Base-by-base conservation (phyloP, 2,888 invertebrate genomes). In the Halocaridina rubra region DNA sequence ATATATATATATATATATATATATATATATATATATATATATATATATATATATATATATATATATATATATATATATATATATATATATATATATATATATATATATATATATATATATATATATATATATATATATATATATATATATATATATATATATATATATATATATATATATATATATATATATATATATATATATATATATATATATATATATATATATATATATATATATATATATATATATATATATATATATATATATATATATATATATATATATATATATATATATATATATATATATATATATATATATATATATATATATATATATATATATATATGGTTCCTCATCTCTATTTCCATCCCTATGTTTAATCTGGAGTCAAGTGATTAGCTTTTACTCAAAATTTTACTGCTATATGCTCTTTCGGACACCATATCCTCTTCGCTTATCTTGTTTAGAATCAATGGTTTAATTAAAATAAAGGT, bases 1-100 rank as follows among this genome's bases (percentile, higher is more conserved):
- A 61, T 61, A 61, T 61, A 61, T 61, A 61, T 61, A 61, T 61
- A 61, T 61, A 61, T 61, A 61, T 61, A 61, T 61, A 61, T 61
- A 61, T 61, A 61, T 61, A 61, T 61, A 61, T 61, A 61, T 61
- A 61, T 61, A 61, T 3, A 61, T n/a, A 19, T 0, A 10, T 61
- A 22, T 22, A 61, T 61, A 61, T 61, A 7, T 7, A 10, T 61
- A 61, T 61, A 22, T 22, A 7, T 7, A 10, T 61, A 61, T 61
- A n/a, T 10, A 61, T 61, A 61, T 61, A n/a, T 61, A 61, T 61
- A 61, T 61, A n/a, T n/a, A 61, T 61, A 61, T 7, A n/a, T 10
- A 61, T 61, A 61, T 61, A 61, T 61, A n/a, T 61, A 61, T 61
- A 61, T 61, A 61, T 61, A 61, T 61, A n/a, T 61, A n/a, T 61